Evolutionary conservation across 23 tunicate genomes (phyloP), one percentile per base, ranked within the genome.

Genomic region (Halocynthia roretzi): DNA sequence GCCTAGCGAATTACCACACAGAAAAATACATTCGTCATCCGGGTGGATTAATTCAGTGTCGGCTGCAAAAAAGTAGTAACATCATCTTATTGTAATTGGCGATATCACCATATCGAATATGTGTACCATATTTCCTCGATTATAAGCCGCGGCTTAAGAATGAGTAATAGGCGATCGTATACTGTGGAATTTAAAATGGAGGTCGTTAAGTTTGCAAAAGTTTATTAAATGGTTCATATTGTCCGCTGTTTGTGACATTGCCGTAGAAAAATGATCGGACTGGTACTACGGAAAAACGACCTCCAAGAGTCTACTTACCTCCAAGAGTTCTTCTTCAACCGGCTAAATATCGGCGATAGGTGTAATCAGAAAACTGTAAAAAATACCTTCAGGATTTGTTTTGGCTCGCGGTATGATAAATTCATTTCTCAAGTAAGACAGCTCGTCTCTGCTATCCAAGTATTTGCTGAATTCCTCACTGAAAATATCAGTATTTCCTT

Each of bases 1-100:
- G 5, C 87, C 87, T 48, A 87, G 93, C 23, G 87, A 87, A 56
- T 83, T 87, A 53, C 87, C 87, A 67, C 76, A 65, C 11, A 86
- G 63, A 56, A 81, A 75, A 54, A 79, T 69, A 60, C 87, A 77
- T 52, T 76, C 75, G 9, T 72, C 62, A 1, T 67, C 19, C 23
- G 17, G 17, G 2, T 65, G 21, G 21, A 65, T 48, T 0, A 65
- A 48, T 20, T 40, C 21, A 65, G 70, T 20, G 23, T 65, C 70
- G n/a, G 70, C 70, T 65, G 17, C 17, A 4, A 58, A 58, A 63
- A 65, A 6, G 22, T 5, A 65, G 19, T 20, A 20, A 20, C 19
- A 0, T 65, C 9, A 48, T 48, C 9, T 5, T 65, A 65, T 20
- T 65, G 15, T 31, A 31, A 31, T 31, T 31, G 4, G 44, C 44